These are phyloP conservation scores for Platichthys flesus DNA, from an alignment of 2,113 vertebrate genomes.

Conservation along the genomic window DNA sequence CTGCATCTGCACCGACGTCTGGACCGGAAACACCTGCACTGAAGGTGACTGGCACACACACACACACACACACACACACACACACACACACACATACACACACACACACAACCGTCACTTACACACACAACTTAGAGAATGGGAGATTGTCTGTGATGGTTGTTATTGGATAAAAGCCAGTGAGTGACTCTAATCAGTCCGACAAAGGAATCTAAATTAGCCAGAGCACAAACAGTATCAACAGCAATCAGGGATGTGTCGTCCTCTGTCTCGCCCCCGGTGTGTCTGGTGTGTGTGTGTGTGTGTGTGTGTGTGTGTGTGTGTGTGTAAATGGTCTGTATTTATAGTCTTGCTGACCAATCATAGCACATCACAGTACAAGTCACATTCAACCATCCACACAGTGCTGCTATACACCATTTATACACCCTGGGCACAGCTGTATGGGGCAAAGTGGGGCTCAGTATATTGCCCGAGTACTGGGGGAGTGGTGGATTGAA, in stretches of 20 bases:
- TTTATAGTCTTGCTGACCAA: neutral
- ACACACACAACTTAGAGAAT: neutral
- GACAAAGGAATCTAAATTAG: constrained; percentile 60
- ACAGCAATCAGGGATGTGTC: constrained; percentile 44
- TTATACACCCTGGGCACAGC: neutral
- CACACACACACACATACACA: constrained; percentile 21
- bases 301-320: neutral
- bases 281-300: neutral
- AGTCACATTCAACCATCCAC: no score
- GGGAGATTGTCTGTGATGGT: constrained; percentile 50
- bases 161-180: constrained; percentile 65
- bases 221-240: constrained; percentile 55
- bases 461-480: no score
- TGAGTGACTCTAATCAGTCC: constrained; percentile 57
- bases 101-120: constrained; percentile 5
- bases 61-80: constrained; percentile 5
- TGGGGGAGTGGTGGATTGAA: no score
- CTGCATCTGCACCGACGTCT: constrained; percentile 79
- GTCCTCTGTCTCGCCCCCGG: neutral
- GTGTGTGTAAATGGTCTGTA: neutral
- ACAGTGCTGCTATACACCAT: no score
- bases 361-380: no score
- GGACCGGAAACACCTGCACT: constrained; percentile 82
- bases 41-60: constrained; percentile 72
- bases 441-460: no score